phyloP scores from a whole-genome alignment of 2,888 invertebrate genomes.

The Heliothis peltigera region DNA sequence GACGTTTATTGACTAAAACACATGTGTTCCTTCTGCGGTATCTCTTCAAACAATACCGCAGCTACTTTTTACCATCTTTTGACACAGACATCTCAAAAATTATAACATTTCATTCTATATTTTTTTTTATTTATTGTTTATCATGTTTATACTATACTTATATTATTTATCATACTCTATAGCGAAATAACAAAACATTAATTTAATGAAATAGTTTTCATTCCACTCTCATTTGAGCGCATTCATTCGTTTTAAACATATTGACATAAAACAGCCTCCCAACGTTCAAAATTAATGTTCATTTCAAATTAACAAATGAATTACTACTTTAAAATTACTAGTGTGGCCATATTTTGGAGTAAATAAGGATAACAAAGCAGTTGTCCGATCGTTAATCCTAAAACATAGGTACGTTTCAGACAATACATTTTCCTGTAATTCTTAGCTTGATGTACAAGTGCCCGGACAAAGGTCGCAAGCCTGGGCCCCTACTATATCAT shows the following conservation, averaged over 20 bases:
- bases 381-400: slow-evolving; percentile 10
- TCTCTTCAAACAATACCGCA: too few species aligned
- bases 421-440: slow-evolving; percentile 21
- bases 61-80: too few species aligned
- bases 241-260: not conserved
- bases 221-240: not conserved
- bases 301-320: not conserved
- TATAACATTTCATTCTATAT: too few species aligned
- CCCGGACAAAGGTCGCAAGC: slow-evolving; percentile 45
- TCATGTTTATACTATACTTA: too few species aligned
- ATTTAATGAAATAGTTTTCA: not conserved
- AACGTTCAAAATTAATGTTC: not conserved
- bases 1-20: too few species aligned
- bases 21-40: too few species aligned
- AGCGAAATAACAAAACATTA: too few species aligned
- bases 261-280: not conserved
- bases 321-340: not conserved
- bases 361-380: slow-evolving; percentile 1
- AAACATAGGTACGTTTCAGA: slow-evolving; percentile 5
- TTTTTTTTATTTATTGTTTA: too few species aligned
- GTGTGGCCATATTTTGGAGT: not conserved
- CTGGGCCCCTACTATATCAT: slow-evolving; percentile 51
- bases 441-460: slow-evolving; percentile 32
- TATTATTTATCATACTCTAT: too few species aligned
- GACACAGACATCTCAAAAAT: too few species aligned